Conservation (phyloP, 2,113 vertebrate species). For the Lophotis ruficrista region DNA sequence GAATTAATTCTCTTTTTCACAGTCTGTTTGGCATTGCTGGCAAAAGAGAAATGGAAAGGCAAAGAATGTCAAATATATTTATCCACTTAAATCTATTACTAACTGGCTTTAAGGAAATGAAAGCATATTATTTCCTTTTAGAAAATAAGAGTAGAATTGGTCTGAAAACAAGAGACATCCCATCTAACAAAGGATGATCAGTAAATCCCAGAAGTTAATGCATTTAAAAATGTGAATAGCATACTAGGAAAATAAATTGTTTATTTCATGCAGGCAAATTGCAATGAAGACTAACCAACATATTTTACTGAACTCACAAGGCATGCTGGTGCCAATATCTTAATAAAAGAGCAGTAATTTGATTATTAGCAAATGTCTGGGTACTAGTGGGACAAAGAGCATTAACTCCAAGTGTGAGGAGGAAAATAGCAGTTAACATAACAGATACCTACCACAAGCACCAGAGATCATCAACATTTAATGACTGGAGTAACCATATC, state of each 20-base stretch:
- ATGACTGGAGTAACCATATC: constrained; percentile 35
- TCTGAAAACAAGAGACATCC: neutral
- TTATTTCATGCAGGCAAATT: neutral
- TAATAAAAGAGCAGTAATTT: neutral
- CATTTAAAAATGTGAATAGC: neutral
- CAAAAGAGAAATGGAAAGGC: neutral
- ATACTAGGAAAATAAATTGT: neutral
- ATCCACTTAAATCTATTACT: neutral
- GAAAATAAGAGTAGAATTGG: neutral
- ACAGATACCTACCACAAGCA: neutral
- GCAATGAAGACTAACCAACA: neutral
- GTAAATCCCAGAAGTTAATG: neutral
- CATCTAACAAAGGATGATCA: neutral
- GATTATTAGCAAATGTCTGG: neutral
- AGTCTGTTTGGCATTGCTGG: neutral
- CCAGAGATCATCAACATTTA: constrained; percentile 28
- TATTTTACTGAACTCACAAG: neutral
- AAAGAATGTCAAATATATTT: neutral
- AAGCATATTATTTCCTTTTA: neutral
- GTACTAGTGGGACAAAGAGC: neutral
- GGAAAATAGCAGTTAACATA: neutral
- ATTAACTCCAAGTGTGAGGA: neutral
- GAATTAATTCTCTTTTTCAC: constrained; percentile 44
- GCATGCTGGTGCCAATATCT: neutral
- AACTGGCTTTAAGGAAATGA: neutral